phyloP scores from a whole-genome alignment of 2,113 vertebrate genomes.

The Bufo bufo region DNA sequence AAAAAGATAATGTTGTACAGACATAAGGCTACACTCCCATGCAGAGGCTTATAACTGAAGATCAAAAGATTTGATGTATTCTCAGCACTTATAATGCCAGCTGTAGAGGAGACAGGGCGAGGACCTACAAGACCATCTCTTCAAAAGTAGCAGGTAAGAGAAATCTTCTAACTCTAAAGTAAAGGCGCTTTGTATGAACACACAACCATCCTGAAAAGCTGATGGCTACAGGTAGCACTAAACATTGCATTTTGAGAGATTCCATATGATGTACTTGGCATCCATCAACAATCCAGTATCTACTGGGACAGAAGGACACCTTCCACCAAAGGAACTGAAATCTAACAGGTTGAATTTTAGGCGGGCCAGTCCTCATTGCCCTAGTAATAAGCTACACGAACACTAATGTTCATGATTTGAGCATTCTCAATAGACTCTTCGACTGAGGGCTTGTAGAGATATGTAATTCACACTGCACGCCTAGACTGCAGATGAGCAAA shows the following conservation, averaged over 20 bases:
- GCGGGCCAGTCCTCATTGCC: too few relatives aligned
- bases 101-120: not conserved
- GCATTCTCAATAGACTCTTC: too few relatives aligned
- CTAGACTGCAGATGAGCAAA: too few relatives aligned
- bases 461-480: too few relatives aligned
- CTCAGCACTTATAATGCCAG: not conserved
- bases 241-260: not conserved
- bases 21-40: not conserved
- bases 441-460: too few relatives aligned
- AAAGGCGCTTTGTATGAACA: not conserved
- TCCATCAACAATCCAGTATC: not conserved
- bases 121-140: not conserved
- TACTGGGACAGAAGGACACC: not conserved
- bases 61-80: not conserved
- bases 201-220: too few relatives aligned
- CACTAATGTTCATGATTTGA: too few relatives aligned
- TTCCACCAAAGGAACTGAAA: not conserved
- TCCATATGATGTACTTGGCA: not conserved
- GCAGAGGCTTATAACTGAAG: not conserved
- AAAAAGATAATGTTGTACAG: not conserved
- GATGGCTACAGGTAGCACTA: too few relatives aligned
- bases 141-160: not conserved
- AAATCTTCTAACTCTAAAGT: not conserved
- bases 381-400: too few relatives aligned
- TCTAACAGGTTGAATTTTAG: not conserved